Conservation (phyloP, 2,113 vertebrate species). For the Epinephelus cyanopodus region DNA sequence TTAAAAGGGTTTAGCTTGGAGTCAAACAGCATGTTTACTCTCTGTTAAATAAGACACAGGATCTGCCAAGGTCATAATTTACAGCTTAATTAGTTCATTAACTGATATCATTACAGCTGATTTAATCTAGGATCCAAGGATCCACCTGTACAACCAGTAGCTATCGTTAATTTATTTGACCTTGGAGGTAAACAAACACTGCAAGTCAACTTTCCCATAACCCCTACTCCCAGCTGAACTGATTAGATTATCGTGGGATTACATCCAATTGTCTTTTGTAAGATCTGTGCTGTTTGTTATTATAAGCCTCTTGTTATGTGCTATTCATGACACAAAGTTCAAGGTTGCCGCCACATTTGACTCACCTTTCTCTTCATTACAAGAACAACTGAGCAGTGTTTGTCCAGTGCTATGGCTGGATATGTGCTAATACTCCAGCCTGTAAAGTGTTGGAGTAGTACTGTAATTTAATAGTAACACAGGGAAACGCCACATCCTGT, state of each 20-base stretch:
- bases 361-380: conserved; percentile 42
- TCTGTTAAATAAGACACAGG: neutral
- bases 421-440: conserved; percentile 38
- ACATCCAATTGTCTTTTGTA: conserved; percentile 63
- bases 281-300: conserved; percentile 54
- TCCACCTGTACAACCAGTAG: conserved; percentile 35
- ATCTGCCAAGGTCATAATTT: conserved; percentile 25
- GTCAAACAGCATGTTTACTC: neutral
- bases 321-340: conserved; percentile 67
- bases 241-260: conserved; percentile 72
- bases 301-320: conserved; percentile 43
- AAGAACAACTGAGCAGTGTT: conserved; percentile 20
- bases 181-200: conserved; percentile 60
- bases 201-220: conserved; percentile 55
- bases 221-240: conserved; percentile 54
- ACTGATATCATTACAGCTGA: conserved; percentile 35
- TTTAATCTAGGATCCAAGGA: conserved; percentile 34
- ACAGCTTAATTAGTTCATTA: conserved; percentile 41
- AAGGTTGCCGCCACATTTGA: conserved; percentile 60
- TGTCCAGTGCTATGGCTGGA: neutral
- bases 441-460: neutral
- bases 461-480: conserved; percentile 16
- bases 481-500: conserved; percentile 42
- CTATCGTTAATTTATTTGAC: conserved; percentile 65
- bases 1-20: conserved; percentile 2